Evolutionary conservation across 37 sponge, comb jelly and placozoan species (phyloP).

Genomic region (Oscarella lobularis): DNA sequence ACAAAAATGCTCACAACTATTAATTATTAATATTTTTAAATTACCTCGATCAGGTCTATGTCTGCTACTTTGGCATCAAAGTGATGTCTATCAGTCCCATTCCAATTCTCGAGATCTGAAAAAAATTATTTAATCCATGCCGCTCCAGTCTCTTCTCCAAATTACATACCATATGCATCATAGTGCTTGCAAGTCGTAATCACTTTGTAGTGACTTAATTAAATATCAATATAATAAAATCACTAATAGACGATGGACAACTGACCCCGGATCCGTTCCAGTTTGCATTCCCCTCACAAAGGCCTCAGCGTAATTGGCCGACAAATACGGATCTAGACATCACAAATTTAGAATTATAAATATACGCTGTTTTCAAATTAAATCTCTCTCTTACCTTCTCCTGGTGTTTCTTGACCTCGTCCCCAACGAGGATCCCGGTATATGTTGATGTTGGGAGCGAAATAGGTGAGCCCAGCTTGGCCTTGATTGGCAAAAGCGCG

Average conservation of each 20-base stretch:
- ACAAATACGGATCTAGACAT: constrained; percentile 59
- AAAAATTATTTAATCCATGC: not conserved
- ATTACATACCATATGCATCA: constrained; percentile 44
- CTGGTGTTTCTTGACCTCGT: constrained; percentile 70
- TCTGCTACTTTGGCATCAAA: constrained; percentile 13
- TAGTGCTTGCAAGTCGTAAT: constrained; percentile 60
- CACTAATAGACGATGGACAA: not conserved
- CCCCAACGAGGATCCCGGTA: constrained; percentile 80
- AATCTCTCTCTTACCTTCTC: constrained; percentile 38
- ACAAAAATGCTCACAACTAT: not conserved
- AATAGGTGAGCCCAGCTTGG: constrained; percentile 62
- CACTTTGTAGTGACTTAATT: constrained; percentile 51
- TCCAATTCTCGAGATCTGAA: constrained; percentile 53
- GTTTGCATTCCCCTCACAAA: constrained; percentile 61
- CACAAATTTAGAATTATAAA: not conserved
- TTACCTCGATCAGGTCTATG: constrained; percentile 3
- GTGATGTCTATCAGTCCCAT: constrained; percentile 28
- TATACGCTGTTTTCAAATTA: not conserved
- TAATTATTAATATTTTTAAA: not conserved
- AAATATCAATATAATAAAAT: not conserved
- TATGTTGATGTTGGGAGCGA: constrained; percentile 77
- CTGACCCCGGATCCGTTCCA: constrained; percentile 42
- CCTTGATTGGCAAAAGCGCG: constrained; percentile 55
- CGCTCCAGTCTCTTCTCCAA: not conserved
- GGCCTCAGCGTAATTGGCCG: constrained; percentile 39